Evolutionary conservation across 37 sponge, comb jelly and placozoan genomes (phyloP).

Genomic region (Bolinopsis microptera): DNA sequence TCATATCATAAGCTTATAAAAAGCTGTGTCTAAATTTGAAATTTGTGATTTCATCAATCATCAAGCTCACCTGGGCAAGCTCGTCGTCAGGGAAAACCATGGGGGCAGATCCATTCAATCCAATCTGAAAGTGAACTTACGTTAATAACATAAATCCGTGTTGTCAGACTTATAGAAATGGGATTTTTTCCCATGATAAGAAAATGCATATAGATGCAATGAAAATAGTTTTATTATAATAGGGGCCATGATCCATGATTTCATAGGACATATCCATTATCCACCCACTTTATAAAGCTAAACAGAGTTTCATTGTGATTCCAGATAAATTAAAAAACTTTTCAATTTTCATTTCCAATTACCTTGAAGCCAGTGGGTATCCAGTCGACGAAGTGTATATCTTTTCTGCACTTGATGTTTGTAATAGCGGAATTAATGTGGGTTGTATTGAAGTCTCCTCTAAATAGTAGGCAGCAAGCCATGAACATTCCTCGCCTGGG

Average conservation of each 20-base stretch:
- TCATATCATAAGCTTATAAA: too few relatives aligned
- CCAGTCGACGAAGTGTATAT: slow-evolving; percentile 3
- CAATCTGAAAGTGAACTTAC: background rate
- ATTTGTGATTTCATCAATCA: background rate
- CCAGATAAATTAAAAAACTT: too few relatives aligned
- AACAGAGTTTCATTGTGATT: too few relatives aligned
- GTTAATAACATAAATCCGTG: too few relatives aligned
- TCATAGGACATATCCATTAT: too few relatives aligned
- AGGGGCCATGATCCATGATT: too few relatives aligned
- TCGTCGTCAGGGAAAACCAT: background rate
- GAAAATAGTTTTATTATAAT: too few relatives aligned
- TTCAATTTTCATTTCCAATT: background rate
- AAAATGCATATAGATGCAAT: too few relatives aligned
- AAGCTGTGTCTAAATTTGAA: too few relatives aligned
- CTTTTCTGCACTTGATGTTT: background rate
- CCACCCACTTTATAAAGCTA: too few relatives aligned
- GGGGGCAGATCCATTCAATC: background rate
- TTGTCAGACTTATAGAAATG: too few relatives aligned
- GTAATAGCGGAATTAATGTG: background rate
- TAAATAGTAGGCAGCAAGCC: background rate
- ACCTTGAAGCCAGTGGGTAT: slow-evolving; percentile 17
- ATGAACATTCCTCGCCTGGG: slow-evolving; percentile 10
- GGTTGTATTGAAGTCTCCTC: background rate
- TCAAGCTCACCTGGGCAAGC: background rate
- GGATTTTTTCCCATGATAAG: too few relatives aligned